phyloP scores from a whole-genome alignment of 2,113 vertebrate genomes.

The Siniperca chuatsi region DNA sequence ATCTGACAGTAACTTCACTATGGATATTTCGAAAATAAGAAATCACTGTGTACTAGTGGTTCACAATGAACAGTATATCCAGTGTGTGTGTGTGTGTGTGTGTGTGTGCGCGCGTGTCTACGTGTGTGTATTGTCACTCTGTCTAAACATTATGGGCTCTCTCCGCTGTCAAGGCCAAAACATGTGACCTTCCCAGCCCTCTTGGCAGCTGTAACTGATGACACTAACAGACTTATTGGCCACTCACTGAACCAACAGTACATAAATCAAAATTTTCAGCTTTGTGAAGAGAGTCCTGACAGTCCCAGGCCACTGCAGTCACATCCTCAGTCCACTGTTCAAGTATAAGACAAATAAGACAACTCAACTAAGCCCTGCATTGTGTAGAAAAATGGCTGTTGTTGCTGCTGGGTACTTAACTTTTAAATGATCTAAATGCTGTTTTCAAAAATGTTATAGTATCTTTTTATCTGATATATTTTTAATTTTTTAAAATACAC shows the following conservation, averaged over 20 bases:
- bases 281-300: constrained; percentile 25
- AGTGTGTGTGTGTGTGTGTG: constrained; percentile 27
- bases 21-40: constrained; percentile 37
- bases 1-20: constrained; percentile 33
- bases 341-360: constrained; percentile 1
- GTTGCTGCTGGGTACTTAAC: too few species aligned
- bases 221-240: constrained; percentile 51
- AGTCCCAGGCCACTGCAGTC: constrained; percentile 9
- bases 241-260: constrained; percentile 55
- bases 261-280: constrained; percentile 52
- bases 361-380: too few species aligned
- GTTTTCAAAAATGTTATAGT: too few species aligned
- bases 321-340: not conserved
- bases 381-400: too few species aligned
- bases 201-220: constrained; percentile 59
- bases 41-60: constrained; percentile 10
- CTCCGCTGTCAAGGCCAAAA: constrained; percentile 46
- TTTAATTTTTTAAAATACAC: too few species aligned
- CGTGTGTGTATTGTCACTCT: constrained; percentile 2
- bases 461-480: too few species aligned
- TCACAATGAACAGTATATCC: constrained; percentile 6
- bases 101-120: too few species aligned
- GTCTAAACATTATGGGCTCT: constrained; percentile 50
- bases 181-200: constrained; percentile 47
- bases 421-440: too few species aligned